These are phyloP conservation scores for Heloderma charlesbogerti DNA, from an alignment of 2,113 vertebrate genomes.

Conservation along the genomic window DNA sequence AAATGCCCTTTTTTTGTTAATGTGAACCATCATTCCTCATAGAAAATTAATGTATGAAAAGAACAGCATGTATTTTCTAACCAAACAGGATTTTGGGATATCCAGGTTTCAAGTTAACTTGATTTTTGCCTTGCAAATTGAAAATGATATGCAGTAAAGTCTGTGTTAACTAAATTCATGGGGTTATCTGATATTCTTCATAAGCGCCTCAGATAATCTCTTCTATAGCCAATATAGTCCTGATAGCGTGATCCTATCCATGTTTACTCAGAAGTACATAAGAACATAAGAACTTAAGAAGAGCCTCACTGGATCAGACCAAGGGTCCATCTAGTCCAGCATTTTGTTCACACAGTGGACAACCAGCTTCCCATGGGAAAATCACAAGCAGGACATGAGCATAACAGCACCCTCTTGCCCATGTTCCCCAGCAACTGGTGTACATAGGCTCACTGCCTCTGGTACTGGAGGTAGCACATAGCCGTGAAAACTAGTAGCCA, in stretches of 20 bases:
- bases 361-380: too few relatives aligned
- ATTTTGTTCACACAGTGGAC: too few relatives aligned
- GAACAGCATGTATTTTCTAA: slow-evolving; percentile 61
- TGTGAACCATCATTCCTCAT: slow-evolving; percentile 63
- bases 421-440: too few relatives aligned
- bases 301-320: too few relatives aligned
- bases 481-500: too few relatives aligned
- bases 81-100: slow-evolving; percentile 62
- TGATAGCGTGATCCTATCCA: background rate
- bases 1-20: slow-evolving; percentile 62
- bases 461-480: too few relatives aligned
- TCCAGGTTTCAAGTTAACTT: slow-evolving; percentile 60
- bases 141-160: slow-evolving; percentile 15
- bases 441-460: too few relatives aligned
- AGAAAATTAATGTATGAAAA: slow-evolving; percentile 62
- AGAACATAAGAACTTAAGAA: too few relatives aligned
- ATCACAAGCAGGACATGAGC: too few relatives aligned
- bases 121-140: slow-evolving; percentile 64
- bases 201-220: background rate
- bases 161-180: background rate
- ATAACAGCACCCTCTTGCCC: too few relatives aligned
- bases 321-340: too few relatives aligned
- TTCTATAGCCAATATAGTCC: background rate
- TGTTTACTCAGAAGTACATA: background rate
- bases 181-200: background rate